Conservation (phyloP, 2,888 invertebrate species). For the Ecdyonurus torrentis region DNA sequence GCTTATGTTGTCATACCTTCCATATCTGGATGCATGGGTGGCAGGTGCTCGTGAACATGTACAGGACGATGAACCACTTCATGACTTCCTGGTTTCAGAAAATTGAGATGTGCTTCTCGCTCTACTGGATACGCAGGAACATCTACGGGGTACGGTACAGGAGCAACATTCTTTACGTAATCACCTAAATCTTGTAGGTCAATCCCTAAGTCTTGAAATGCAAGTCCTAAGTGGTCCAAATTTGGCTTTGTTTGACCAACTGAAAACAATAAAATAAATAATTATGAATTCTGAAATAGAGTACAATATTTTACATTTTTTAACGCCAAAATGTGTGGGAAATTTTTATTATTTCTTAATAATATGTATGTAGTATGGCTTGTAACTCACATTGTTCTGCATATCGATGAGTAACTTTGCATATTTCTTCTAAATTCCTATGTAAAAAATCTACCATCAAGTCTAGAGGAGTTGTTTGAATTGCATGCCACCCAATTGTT, state of each 20-base stretch:
- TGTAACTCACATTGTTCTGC: slow-evolving; percentile 60
- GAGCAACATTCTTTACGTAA: slow-evolving; percentile 71
- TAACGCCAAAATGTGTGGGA: no score
- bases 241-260: slow-evolving; percentile 70
- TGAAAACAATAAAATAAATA: slow-evolving; percentile 23
- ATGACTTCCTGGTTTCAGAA: slow-evolving; percentile 79
- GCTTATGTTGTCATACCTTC: slow-evolving; percentile 39
- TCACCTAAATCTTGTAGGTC: slow-evolving; percentile 68
- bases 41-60: slow-evolving; percentile 80
- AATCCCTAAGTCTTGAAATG: slow-evolving; percentile 69
- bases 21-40: slow-evolving; percentile 64
- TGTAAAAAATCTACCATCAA: slow-evolving; percentile 75
- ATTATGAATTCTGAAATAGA: slow-evolving; percentile 6
- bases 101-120: slow-evolving; percentile 68
- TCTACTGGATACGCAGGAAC: slow-evolving; percentile 62
- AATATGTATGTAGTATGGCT: no score
- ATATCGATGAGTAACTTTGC: slow-evolving; percentile 61
- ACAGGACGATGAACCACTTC: slow-evolving; percentile 82
- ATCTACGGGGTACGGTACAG: slow-evolving; percentile 46
- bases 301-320: no score
- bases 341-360: no score
- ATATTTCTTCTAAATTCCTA: slow-evolving; percentile 62
- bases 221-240: slow-evolving; percentile 71
- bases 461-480: slow-evolving; percentile 74
- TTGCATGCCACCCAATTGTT: slow-evolving; percentile 84